Percentiles rank a stretch among this genome's conserved stretches.
phyloP scores from a whole-genome alignment of 2,113 vertebrate genomes.

The Catagonus wagneri region DNA sequence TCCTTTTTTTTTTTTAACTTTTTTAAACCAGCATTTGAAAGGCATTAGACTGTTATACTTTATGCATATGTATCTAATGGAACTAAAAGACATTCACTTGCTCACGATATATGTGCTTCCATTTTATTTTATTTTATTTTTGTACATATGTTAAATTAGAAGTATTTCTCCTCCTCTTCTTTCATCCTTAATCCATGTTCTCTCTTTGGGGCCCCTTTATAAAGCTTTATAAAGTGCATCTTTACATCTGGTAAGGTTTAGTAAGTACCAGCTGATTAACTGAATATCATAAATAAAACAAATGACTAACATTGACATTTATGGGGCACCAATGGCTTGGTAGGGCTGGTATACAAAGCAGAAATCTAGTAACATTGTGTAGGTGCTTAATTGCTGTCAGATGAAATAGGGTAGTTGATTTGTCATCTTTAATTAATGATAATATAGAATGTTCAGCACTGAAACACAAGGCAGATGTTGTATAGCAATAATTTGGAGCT shows the following conservation, averaged over 20 bases:
- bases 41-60: not conserved
- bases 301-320: slow-evolving; percentile 41
- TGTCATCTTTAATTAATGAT: not conserved
- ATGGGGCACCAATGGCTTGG: not conserved
- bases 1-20: not conserved
- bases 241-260: not conserved
- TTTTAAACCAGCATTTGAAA: not conserved
- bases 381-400: slow-evolving; percentile 19
- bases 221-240: not conserved
- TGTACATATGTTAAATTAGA: not conserved
- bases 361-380: not conserved
- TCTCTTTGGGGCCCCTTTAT: not conserved
- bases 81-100: not conserved
- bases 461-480: slow-evolving; percentile 9
- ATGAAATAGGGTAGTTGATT: not conserved
- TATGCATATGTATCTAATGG: not conserved
- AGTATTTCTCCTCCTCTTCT: not conserved
- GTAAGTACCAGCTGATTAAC: not conserved
- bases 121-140: slow-evolving; percentile 20
- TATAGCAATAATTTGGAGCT: not conserved
- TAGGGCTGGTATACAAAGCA: not conserved
- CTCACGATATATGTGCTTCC: not conserved
- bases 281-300: slow-evolving; percentile 13
- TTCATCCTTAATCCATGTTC: slow-evolving; percentile 14
- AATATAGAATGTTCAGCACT: not conserved